Evolutionary conservation across 2,113 vertebrate species (phyloP).

Genomic region (Ctenodactylus gundi): DNA sequence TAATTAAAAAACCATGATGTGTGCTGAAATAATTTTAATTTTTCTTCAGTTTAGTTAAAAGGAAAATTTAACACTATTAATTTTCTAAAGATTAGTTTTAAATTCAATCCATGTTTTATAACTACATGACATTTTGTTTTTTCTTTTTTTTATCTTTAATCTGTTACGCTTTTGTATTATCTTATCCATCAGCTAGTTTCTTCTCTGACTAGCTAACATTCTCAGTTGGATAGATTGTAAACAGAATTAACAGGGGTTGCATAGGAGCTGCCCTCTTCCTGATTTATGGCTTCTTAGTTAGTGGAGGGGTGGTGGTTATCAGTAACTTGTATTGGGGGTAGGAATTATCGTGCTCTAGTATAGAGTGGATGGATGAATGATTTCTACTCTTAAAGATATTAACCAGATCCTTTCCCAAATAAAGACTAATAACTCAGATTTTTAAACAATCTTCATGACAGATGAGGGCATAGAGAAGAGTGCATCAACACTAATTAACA

Average conservation of each 20-base stretch:
- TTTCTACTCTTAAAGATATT: conserved; percentile 89
- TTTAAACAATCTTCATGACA: conserved; percentile 94
- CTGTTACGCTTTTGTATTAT: conserved; percentile 72
- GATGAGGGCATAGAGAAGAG: conserved; percentile 89
- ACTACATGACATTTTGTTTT: conserved; percentile 46
- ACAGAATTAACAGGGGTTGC: conserved; percentile 89
- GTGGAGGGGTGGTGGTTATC: conserved; percentile 90
- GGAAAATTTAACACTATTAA: conserved; percentile 7
- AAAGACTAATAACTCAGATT: conserved; percentile 95
- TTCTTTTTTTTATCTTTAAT: conserved; percentile 74
- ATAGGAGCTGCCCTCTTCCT: conserved; percentile 88
- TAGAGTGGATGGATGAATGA: conserved; percentile 84
- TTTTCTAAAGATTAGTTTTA: conserved; percentile 47
- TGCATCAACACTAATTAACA: conserved; percentile 90
- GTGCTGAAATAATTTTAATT: not conserved
- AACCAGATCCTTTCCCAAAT: conserved; percentile 94
- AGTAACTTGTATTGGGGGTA: conserved; percentile 81
- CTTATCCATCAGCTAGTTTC: conserved; percentile 81
- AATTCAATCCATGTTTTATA: conserved; percentile 50
- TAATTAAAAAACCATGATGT: conserved; percentile 38
- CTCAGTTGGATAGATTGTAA: conserved; percentile 85
- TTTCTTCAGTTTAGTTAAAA: not conserved
- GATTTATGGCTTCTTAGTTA: conserved; percentile 87
- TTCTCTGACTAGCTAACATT: conserved; percentile 82
- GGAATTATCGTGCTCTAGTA: conserved; percentile 85